Base-by-base conservation (phyloP, 2,888 invertebrate species). In the Idaea biselata region DNA sequence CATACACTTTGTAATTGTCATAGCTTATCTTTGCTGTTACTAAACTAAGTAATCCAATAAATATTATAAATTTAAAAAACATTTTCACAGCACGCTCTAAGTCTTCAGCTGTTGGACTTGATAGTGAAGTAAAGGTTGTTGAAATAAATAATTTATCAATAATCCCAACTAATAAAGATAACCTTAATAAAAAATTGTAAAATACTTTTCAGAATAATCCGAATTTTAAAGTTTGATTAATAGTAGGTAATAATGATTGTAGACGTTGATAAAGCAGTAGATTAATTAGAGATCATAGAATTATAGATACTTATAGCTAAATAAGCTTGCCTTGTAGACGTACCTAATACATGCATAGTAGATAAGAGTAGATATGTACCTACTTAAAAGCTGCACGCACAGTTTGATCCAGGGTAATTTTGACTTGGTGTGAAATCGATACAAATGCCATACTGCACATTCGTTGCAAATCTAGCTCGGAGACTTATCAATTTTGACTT, bases 1-100 rank as follows among this genome's bases (percentile, higher is more conserved):
- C 86, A 68, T 93, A 94, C 16, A 95, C 93, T 73, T 93, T 93
- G 74, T 94, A 95, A 63, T 93, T 91, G 63, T 94, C 89, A 72
- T 92, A 94, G 61, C 88, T 82, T 63, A 70, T 75, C 11, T 70
- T 74, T 1, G 80, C 77, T 58, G 69, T 63, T 18, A 67, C 63
- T 54, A 68, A 33, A 31, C 65, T 63, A 58, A 68, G 58, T 6
- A 74, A 6, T 14, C 67, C 64, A 16, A 74, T 32, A 8, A 78
- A 18, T 6, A 60, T 18, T 18, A 73, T n/a, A 6, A 69, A 18
- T 59, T 64, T 58, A 59, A 63, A 64, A 18, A 65, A 63, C 58
- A 65, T 66, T 67, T 73, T 71, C 11, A 58, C 11, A 66, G 55
- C 53, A 68, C 70, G 65, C 64, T 60, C 60, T 56, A 25, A 59